Percentiles rank a stretch among this genome's conserved stretches.
Evolutionary conservation across 2,113 vertebrate species (phyloP).

Genomic region (Microcebus jonahi): DNA sequence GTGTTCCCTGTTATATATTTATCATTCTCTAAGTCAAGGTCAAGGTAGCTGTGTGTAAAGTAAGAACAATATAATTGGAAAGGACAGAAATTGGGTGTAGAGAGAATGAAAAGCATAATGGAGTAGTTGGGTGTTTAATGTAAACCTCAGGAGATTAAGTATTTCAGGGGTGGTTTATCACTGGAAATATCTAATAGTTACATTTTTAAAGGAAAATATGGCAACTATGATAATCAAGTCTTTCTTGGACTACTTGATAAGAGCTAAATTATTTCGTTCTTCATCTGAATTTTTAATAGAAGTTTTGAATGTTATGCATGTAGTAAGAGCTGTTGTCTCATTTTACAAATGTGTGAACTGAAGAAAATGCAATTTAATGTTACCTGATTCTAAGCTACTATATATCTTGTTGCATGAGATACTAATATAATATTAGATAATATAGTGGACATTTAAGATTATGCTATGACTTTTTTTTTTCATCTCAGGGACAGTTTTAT

Average conservation of each 20-base stretch:
- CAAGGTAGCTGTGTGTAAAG: background rate
- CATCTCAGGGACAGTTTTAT: slow-evolving; percentile 64
- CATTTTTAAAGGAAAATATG: slow-evolving; percentile 13
- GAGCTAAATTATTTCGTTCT: background rate
- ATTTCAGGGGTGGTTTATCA: background rate
- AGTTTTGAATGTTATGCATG: background rate
- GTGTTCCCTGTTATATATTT: background rate
- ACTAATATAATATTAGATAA: slow-evolving; percentile 58
- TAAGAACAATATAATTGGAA: background rate
- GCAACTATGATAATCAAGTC: background rate
- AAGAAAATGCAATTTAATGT: slow-evolving; percentile 48
- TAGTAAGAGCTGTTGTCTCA: background rate
- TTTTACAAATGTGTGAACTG: slow-evolving; percentile 22
- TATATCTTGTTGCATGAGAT: slow-evolving; percentile 34
- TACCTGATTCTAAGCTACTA: slow-evolving; percentile 31
- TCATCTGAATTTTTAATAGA: slow-evolving; percentile 44
- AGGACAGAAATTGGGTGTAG: background rate
- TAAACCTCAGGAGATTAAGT: background rate
- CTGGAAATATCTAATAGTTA: background rate
- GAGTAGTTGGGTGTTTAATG: background rate
- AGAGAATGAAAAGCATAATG: background rate
- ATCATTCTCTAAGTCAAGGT: background rate
- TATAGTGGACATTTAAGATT: slow-evolving; percentile 33
- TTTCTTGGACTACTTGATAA: background rate
- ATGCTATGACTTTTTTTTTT: slow-evolving; percentile 39